Conservation (phyloP, 2,113 vertebrate genomes). For the Diadophis punctatus region DNA sequence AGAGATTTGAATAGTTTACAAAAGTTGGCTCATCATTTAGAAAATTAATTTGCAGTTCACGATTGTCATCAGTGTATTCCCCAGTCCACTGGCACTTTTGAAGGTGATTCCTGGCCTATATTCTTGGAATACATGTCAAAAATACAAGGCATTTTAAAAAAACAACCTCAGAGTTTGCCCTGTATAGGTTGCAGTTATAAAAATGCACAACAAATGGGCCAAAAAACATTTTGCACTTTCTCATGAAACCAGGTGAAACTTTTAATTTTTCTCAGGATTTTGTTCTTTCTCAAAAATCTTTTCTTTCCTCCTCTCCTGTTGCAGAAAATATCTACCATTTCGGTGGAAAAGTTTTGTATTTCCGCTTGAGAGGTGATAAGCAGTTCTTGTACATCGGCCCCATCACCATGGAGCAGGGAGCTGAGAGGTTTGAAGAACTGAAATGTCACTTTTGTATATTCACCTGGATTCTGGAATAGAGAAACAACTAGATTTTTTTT, state of each 20-base stretch:
- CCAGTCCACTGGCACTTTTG: background rate
- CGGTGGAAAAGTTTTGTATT: background rate
- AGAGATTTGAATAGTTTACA: background rate
- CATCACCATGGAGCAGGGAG: background rate
- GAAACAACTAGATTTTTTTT: background rate
- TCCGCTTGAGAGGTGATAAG: background rate
- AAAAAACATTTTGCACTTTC: background rate
- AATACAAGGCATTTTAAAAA: background rate
- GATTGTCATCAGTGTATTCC: background rate
- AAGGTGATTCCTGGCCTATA: background rate
- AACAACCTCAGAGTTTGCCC: background rate
- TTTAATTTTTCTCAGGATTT: background rate
- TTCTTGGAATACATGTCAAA: background rate
- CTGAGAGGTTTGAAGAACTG: background rate
- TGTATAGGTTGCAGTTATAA: background rate
- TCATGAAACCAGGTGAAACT: background rate
- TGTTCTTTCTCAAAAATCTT: background rate
- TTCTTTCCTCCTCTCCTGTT: background rate
- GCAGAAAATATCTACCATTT: background rate
- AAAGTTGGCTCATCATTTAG: background rate
- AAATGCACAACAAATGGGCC: background rate
- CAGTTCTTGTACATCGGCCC: background rate
- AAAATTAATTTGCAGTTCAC: background rate
- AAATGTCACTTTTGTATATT: constrained; percentile 11
- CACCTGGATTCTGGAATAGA: background rate